Base-by-base conservation (phyloP, 2,888 invertebrate species). In the Drosophila stalkeri region DNA sequence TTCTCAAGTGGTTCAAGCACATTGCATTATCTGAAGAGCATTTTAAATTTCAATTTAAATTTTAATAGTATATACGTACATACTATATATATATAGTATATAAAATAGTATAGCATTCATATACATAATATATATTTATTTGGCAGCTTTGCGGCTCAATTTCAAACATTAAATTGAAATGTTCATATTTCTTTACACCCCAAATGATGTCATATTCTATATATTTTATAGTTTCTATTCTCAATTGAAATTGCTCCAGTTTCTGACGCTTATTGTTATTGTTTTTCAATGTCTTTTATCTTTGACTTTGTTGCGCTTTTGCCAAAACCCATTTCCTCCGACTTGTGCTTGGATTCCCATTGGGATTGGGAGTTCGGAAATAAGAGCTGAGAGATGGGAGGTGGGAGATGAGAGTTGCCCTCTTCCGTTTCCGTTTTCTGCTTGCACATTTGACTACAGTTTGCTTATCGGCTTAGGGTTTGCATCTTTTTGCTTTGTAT, bases 221-320 rank as follows among this genome's bases (percentile, higher is more conserved):
- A 49, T 12, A 51, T 33, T 43, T 12, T 11, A 20, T 31, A 31
- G 62, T 11, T 39, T 11, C 14, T 27, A 41, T 20, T 41, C n/a
- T 7, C 35, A 56, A 56, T 43, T 51, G 23, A 54, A 47, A 54
- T 37, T 88, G 77, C 56, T 75, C 86, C 69, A 88, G 71, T 82
- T 82, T 68, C 35, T 23, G 39, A 9, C 54, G 49, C 12, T 46
- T 18, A 35, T 23, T 63, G 23, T 39, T 41, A 41, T 64, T 57
- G 6, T 37, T 23, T 20, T 47, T 60, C 37, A 18, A 23, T 43
- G 18, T 51, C 23, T 59, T 73, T 81, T 66, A 67, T 61, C 61
- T 80, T 65, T 73, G 70, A 71, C 59, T 72, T 71, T 72, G 68
- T 69, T 75, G 83, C 64, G 67, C 72, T 75, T 65, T 72, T 82